Base-by-base conservation (phyloP, 1,140 invertebrate species). In the Pogonomyrmex californicus region DNA sequence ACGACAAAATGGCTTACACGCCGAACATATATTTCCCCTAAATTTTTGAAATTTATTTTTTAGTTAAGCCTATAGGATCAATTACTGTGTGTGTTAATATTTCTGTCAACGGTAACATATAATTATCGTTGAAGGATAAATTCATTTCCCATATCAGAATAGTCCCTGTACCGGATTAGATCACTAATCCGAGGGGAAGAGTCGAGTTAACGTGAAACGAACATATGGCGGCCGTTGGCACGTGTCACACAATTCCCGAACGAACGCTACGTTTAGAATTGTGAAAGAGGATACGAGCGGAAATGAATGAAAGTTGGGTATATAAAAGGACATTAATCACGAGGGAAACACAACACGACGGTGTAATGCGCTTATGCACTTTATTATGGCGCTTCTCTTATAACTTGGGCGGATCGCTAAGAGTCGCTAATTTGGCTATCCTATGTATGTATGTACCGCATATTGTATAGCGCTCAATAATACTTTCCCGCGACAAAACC, bases 161-260 rank as follows among this genome's bases (percentile, higher is more conserved):
- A 23, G 23, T 23, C 23, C 23, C 23, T 23, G 23, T 23, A 58
- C 17, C 17, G 23, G 23, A 23, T 23, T 23, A 23, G 23, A 17
- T 56, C 1, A 10, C 49, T 70, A 58, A 44, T 49, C 12, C 41
- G n/a, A 58, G 17, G 51, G 66, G 54, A 54, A 38, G 30, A 12
- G 56, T 23, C 33, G 79, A 47, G 30, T 49, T 73, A 73, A 44
- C 58, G 87, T 47, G 54, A 68, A 70, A 63, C 87, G 65, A 82
- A 75, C 88, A 89, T 89, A 88, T 88, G 88, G 88, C 41, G 23
- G 65, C 10, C 33, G 75, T 56, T 62, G 88, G 88, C 88, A 89
- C 88, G 88, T 63, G 88, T 87, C 85, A 75, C 44, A 73, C 86
- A 87, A 89, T 89, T 89, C 68, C 54, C 41, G 14, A 63, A 41